Evolutionary conservation across 2,113 vertebrate species (phyloP).

Genomic region (Capreolus pygargus): DNA sequence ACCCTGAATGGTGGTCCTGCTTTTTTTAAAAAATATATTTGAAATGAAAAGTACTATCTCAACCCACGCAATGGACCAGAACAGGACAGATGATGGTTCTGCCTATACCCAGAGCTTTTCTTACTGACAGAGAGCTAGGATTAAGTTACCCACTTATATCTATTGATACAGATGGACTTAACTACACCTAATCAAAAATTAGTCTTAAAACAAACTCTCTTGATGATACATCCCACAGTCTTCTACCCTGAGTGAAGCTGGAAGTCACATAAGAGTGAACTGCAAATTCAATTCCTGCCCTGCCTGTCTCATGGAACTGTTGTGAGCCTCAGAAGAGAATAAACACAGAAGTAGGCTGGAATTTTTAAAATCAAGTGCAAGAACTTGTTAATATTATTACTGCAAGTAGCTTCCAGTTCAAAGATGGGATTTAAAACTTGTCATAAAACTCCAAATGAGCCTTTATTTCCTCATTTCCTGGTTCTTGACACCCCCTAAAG

Average conservation of each 20-base stretch:
- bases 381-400: background rate
- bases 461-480: background rate
- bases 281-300: background rate
- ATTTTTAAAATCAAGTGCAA: slow-evolving; percentile 19
- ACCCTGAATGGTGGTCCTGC: background rate
- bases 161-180: slow-evolving; percentile 25
- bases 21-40: background rate
- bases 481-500: background rate
- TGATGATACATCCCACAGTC: background rate
- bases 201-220: slow-evolving; percentile 37
- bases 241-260: background rate
- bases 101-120: background rate
- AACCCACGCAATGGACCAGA: background rate
- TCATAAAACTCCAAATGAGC: background rate
- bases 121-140: background rate
- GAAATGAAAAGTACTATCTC: background rate
- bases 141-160: background rate
- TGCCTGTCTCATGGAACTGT: background rate
- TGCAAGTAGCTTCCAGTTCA: background rate
- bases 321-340: background rate
- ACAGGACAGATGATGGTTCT: background rate
- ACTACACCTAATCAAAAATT: slow-evolving; percentile 4
- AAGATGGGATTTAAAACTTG: background rate
- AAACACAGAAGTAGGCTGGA: background rate
- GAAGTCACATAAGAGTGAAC: slow-evolving; percentile 15